Percentiles rank a stretch among this genome's conserved stretches.
Evolutionary conservation across 2,797 vertebrate genomes (phyloP).

Genomic region (Gobionotothen gibberifrons): DNA sequence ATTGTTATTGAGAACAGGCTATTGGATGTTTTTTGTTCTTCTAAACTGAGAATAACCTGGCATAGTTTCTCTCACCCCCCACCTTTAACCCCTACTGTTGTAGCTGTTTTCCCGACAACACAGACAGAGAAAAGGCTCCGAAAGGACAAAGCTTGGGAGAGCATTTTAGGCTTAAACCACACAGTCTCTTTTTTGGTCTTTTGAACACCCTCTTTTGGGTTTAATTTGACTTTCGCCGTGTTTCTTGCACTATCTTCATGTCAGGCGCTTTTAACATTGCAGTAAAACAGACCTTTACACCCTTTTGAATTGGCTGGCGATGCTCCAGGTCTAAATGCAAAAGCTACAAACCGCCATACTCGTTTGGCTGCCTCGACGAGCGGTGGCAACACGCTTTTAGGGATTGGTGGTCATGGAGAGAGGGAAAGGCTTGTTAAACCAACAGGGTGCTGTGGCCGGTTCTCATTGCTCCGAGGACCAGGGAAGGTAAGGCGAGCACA

Average conservation of each 20-base stretch:
- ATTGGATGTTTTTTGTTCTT: conserved; percentile 48
- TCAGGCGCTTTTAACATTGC: conserved; percentile 16
- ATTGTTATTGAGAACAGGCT: conserved; percentile 54
- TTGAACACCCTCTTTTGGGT: not conserved
- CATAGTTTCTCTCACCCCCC: conserved; percentile 35
- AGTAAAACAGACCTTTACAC: conserved; percentile 80
- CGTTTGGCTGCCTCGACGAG: not conserved
- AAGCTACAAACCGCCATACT: not conserved
- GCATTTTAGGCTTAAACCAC: conserved; percentile 11
- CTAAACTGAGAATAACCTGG: conserved; percentile 46
- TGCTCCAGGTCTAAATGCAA: conserved; percentile 43
- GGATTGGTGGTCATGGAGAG: conserved; percentile 63
- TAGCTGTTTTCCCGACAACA: conserved; percentile 64
- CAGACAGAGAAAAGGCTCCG: not conserved
- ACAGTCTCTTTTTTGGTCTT: not conserved
- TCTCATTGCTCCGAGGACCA: conserved; percentile 26
- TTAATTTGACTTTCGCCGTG: not conserved
- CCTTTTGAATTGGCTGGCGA: conserved; percentile 2
- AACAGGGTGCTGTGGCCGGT: not conserved
- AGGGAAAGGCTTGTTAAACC: conserved; percentile 35
- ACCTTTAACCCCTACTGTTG: conserved; percentile 51
- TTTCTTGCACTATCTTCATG: conserved; percentile 11
- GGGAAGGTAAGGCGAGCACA: conserved; percentile 67
- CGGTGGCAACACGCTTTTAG: not conserved
- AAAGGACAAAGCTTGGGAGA: conserved; percentile 39